phyloP scores from a whole-genome alignment of 2,797 vertebrate species.

The Gorsachius magnificus region DNA sequence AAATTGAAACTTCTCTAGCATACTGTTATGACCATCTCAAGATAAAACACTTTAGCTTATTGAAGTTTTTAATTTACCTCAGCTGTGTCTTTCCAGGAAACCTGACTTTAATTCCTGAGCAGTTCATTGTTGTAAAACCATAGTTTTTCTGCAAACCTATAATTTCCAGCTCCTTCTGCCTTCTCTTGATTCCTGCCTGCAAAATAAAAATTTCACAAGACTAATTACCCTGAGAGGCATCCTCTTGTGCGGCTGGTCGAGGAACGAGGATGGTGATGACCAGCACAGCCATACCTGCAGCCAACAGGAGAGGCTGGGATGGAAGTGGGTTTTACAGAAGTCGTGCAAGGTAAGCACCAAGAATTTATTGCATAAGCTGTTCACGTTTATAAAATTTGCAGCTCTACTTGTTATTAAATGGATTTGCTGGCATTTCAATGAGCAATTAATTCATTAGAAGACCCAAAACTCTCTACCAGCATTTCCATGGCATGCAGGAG shows the following conservation, averaged over 20 bases:
- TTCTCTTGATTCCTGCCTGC: not conserved
- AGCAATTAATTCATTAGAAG: not conserved
- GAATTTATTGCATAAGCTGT: not conserved
- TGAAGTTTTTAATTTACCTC: not conserved
- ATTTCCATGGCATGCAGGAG: not conserved
- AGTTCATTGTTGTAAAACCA: not conserved
- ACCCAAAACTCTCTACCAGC: not conserved
- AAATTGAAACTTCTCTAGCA: not conserved
- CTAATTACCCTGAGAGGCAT: not conserved
- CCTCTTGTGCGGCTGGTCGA: fast-evolving
- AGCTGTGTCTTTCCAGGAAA: not conserved
- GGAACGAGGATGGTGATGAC: no score
- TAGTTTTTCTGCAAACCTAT: not conserved
- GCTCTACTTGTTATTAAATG: not conserved
- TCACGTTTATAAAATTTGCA: not conserved
- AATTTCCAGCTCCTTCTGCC: not conserved
- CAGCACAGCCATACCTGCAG: no score
- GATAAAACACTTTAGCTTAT: not conserved
- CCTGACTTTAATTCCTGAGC: not conserved
- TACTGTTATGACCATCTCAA: not conserved
- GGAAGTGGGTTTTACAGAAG: not conserved
- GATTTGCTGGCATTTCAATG: not conserved
- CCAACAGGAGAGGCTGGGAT: not conserved
- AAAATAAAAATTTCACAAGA: not conserved
- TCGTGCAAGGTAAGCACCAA: not conserved